These are phyloP conservation scores for Chironomus striatipennis DNA, from an alignment of 1,140 invertebrate species.

Conservation along the genomic window DNA sequence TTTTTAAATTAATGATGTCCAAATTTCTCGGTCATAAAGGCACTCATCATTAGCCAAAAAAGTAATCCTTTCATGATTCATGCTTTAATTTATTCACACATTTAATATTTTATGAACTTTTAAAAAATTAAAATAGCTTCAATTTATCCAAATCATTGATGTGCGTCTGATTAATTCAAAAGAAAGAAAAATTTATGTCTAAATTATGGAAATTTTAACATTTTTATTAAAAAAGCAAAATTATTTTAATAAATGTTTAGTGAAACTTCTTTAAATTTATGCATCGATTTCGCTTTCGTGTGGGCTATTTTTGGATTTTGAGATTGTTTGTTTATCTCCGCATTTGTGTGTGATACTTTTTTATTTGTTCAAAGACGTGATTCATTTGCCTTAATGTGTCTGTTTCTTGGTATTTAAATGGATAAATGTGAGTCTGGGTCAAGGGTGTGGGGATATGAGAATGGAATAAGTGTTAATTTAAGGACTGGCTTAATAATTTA, in stretches of 20 bases:
- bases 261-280: no score
- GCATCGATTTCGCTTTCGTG: background rate
- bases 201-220: background rate
- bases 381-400: no score
- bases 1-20: background rate
- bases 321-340: background rate
- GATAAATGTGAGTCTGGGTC: no score
- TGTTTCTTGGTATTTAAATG: no score
- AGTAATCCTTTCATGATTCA: background rate
- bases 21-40: background rate
- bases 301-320: background rate
- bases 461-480: no score
- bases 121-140: background rate
- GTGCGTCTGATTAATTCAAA: background rate
- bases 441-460: no score
- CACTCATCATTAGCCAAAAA: background rate
- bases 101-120: background rate
- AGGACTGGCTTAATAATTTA: no score
- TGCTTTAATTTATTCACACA: background rate
- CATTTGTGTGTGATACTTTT: background rate
- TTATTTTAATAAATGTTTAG: background rate
- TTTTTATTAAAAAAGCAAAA: background rate
- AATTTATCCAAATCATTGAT: background rate
- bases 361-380: no score
- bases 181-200: background rate